Percentiles rank a stretch among this genome's conserved stretches.
These are phyloP conservation scores for Patella pellucida DNA, from an alignment of 2,888 invertebrate species.

Conservation along the genomic window DNA sequence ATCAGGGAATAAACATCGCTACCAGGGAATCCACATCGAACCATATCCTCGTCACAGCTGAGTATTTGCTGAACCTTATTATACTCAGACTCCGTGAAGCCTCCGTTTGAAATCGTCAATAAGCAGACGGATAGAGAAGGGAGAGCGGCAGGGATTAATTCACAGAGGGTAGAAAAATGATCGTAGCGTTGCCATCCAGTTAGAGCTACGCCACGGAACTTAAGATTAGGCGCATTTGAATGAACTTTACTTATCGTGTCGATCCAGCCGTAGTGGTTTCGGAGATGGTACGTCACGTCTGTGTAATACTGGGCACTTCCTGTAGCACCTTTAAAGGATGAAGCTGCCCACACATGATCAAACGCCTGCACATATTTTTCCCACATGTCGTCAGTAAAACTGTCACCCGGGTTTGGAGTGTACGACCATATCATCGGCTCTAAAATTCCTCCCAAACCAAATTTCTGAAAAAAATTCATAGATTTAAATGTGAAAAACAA, in stretches of 20 bases:
- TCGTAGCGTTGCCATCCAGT: constrained; percentile 72
- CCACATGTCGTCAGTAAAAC: constrained; percentile 68
- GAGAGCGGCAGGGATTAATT: constrained; percentile 70
- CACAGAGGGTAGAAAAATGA: constrained; percentile 71
- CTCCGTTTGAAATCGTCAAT: constrained; percentile 39
- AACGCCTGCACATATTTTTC: constrained; percentile 68
- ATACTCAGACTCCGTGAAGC: constrained; percentile 31
- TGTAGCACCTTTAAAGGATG: constrained; percentile 88
- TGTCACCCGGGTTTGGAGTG: constrained; percentile 31
- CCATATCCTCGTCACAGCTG: neutral
- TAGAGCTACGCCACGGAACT: constrained; percentile 67
- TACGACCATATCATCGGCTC: constrained; percentile 87
- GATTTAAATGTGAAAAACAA: neutral
- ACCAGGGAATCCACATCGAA: constrained; percentile 72
- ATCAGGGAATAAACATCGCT: constrained; percentile 68
- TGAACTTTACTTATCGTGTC: constrained; percentile 51
- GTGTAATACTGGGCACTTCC: constrained; percentile 80
- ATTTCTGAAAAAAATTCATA: constrained; percentile 47
- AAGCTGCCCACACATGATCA: constrained; percentile 80
- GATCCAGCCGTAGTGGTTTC: constrained; percentile 82
- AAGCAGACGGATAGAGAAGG: constrained; percentile 68
- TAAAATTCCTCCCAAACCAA: constrained; percentile 77
- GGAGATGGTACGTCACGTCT: constrained; percentile 77
- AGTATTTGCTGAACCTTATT: constrained; percentile 16
- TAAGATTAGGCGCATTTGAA: constrained; percentile 37